These are phyloP conservation scores for Stichodactyla helianthus DNA, from an alignment of 64 coral and sea anemone species.

Conservation along the genomic window DNA sequence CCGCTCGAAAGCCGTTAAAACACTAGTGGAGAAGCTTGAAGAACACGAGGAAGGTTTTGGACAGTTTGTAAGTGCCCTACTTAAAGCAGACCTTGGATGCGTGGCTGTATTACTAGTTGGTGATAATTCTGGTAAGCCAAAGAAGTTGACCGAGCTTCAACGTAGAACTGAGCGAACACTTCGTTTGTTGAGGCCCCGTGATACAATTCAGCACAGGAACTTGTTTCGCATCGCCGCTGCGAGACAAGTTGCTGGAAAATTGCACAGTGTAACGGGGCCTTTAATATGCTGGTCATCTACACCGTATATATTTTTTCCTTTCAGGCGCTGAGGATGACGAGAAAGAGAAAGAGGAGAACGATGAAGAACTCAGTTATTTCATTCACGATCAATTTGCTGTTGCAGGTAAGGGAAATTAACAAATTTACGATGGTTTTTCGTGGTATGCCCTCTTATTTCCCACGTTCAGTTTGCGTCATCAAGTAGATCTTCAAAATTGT, in stretches of 20 bases:
- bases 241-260: too few species aligned
- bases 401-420: not conserved
- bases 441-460: too few species aligned
- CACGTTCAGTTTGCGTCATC: too few species aligned
- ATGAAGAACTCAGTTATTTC: not conserved
- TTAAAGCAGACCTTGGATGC: not conserved
- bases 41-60: slow-evolving; percentile 21
- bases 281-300: not conserved
- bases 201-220: too few species aligned
- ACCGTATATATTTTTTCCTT: not conserved
- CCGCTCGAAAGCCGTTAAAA: not conserved
- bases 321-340: not conserved
- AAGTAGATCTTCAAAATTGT: too few species aligned
- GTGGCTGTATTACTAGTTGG: slow-evolving; percentile 46
- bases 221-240: too few species aligned
- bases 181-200: too few species aligned
- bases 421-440: too few species aligned
- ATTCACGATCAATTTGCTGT: not conserved
- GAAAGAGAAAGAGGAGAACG: not conserved
- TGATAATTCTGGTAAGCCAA: not conserved
- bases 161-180: too few species aligned
- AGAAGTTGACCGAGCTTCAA: not conserved
- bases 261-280: not conserved
- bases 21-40: slow-evolving; percentile 41
- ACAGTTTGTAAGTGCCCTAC: slow-evolving; percentile 36